Conservation (phyloP, 1,140 invertebrate species). For the Heliconius hewitsoni region DNA sequence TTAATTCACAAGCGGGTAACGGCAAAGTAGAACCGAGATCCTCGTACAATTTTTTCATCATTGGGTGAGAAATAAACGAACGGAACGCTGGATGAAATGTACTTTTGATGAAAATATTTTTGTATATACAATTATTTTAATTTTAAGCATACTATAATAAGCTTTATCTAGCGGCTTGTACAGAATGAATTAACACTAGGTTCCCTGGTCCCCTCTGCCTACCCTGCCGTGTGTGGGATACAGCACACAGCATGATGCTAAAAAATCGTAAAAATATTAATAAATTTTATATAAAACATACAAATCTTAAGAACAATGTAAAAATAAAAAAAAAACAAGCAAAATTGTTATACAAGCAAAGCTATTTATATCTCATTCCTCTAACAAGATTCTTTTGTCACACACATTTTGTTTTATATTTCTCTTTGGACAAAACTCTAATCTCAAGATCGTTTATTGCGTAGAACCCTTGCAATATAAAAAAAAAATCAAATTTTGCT, state of each 20-base stretch:
- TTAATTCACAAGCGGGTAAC: slow-evolving; percentile 13
- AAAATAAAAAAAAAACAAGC: background rate
- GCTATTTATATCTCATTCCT: background rate
- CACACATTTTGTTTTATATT: background rate
- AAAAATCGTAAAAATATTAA: no score
- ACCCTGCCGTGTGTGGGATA: no score
- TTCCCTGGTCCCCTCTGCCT: no score
- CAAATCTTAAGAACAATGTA: background rate
- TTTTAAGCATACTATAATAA: background rate
- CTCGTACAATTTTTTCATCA: slow-evolving; percentile 1
- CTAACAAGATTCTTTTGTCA: slow-evolving; percentile 9
- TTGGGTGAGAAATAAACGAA: background rate
- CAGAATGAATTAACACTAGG: no score
- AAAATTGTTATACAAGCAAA: background rate
- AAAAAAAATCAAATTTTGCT: background rate
- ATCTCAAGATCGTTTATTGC: slow-evolving; percentile 5
- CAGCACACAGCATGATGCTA: no score
- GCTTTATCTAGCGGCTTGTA: no score
- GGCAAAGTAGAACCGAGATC: slow-evolving; percentile 12
- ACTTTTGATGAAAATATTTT: background rate
- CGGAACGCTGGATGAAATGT: background rate
- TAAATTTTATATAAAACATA: no score
- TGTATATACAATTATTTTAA: background rate
- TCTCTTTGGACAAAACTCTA: slow-evolving; percentile 10
- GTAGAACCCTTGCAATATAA: background rate